phyloP scores from a whole-genome alignment of 2,888 invertebrate genomes.

The Crocallis elinguaria region DNA sequence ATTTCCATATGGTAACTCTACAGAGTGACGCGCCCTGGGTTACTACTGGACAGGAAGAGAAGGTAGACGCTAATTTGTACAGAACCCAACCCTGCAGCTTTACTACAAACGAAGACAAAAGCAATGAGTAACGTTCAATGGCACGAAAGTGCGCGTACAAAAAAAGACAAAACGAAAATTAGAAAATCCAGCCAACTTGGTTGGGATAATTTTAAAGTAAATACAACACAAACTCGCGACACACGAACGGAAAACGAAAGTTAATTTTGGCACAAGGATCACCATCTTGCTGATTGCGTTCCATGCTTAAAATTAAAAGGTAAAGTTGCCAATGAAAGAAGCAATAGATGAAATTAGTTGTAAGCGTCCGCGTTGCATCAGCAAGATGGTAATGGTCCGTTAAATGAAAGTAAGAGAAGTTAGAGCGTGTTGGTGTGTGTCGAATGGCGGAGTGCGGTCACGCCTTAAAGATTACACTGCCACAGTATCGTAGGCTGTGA shows the following conservation, averaged over 20 bases:
- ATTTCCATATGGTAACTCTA: slow-evolving; percentile 73
- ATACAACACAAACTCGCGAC: slow-evolving; percentile 64
- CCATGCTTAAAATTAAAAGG: slow-evolving; percentile 38
- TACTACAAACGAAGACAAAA: slow-evolving; percentile 49
- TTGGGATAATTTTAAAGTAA: slow-evolving; percentile 74
- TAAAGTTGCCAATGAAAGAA: slow-evolving; percentile 44
- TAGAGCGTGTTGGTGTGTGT: slow-evolving; percentile 44
- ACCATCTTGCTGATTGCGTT: slow-evolving; percentile 63
- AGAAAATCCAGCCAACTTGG: slow-evolving; percentile 77
- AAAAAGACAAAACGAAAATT: slow-evolving; percentile 49
- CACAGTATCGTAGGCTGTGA: slow-evolving; percentile 99
- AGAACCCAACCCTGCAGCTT: slow-evolving; percentile 53
- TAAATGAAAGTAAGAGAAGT: slow-evolving; percentile 43
- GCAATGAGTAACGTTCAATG: slow-evolving; percentile 50
- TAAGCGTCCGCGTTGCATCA: slow-evolving; percentile 52
- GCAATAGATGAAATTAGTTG: slow-evolving; percentile 37
- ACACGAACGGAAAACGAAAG: slow-evolving; percentile 52
- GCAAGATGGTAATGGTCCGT: slow-evolving; percentile 65
- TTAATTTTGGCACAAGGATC: slow-evolving; percentile 67
- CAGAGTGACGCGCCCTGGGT: slow-evolving; percentile 56
- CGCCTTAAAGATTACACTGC: slow-evolving; percentile 97
- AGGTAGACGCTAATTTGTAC: slow-evolving; percentile 54
- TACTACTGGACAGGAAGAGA: slow-evolving; percentile 47
- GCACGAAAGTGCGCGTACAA: slow-evolving; percentile 60
- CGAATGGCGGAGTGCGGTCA: slow-evolving; percentile 39